These are phyloP conservation scores for Pyrocephalus nanus DNA, from an alignment of 2,797 vertebrate genomes.

Conservation along the genomic window DNA sequence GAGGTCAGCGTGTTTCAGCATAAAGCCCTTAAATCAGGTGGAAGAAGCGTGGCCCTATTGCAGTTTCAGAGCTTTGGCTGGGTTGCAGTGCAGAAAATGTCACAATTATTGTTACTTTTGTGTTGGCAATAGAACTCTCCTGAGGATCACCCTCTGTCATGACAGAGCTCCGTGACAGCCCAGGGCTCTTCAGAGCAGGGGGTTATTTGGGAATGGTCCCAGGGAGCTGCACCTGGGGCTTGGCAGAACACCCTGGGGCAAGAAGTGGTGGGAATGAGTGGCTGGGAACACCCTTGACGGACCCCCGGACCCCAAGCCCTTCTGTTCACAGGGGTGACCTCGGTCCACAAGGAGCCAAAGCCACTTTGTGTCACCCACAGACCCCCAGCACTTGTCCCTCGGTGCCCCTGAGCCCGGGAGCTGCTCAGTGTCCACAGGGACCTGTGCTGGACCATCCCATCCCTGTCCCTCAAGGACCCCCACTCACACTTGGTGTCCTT, in stretches of 20 bases:
- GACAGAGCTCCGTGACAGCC: too few relatives aligned
- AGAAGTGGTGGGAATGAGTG: accelerated
- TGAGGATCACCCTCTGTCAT: too few relatives aligned
- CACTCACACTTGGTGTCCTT: conserved; percentile 97
- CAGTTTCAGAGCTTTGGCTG: neutral
- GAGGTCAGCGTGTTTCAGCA: neutral
- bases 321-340: accelerated
- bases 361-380: accelerated
- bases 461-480: accelerated
- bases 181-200: too few relatives aligned
- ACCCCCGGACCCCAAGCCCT: neutral
- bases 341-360: neutral
- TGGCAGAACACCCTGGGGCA: accelerated
- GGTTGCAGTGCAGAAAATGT: neutral
- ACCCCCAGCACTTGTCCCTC: neutral
- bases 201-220: neutral
- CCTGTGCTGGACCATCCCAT: accelerated
- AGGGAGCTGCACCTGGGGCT: accelerated
- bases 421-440: too few relatives aligned
- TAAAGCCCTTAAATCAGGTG: neutral
- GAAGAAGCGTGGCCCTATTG: neutral
- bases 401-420: accelerated
- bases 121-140: too few relatives aligned
- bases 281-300: accelerated
- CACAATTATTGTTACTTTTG: too few relatives aligned